Base-by-base conservation (phyloP, 2,888 invertebrate genomes). In the Cylloceria caligata region DNA sequence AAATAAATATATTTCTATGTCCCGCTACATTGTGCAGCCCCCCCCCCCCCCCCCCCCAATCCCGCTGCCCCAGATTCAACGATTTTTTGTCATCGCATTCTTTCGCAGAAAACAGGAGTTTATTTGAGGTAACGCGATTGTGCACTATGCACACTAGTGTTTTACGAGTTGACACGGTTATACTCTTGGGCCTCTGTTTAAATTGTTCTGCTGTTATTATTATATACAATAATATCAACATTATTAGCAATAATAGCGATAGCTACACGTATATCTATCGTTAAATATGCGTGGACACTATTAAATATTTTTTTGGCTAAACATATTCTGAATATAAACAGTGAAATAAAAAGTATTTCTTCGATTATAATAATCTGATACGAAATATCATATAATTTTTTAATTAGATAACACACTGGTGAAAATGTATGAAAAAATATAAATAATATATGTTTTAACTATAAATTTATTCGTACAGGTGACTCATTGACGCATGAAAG, bases 61-160 rank as follows among this genome's bases (percentile, higher is more conserved):
- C n/a, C n/a, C n/a, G n/a, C n/a, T n/a, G n/a, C n/a, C n/a, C n/a
- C n/a, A n/a, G n/a, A n/a, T n/a, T n/a, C n/a, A n/a, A n/a, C n/a
- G n/a, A n/a, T n/a, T n/a, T 69, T 69, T 69, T n/a, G 36, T 55
- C 69, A 27, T 69, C 69, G 55, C 69, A 24, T 7, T 52, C 36
- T 55, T 39, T 69, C 69, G 69, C 55, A 69, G n/a, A 69, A 69
- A 69, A 39, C 69, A 24, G 52, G 16, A n/a, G 57, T 69, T 69
- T 69, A 69, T 69, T 55, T 69, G 55, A 39, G 69, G 55, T 39
- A 39, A 39, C 55, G 39, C 24, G 55, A 55, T 27, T 39, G 69
- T 55, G 36, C 69, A 21, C 69, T 55, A 55, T 16, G 39, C 55
- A 55, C 69, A 36, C 27, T 52, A 69, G 69, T 55, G 36, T 55